phyloP scores from a whole-genome alignment of 1,140 invertebrate species.

The Lineus longissimus region DNA sequence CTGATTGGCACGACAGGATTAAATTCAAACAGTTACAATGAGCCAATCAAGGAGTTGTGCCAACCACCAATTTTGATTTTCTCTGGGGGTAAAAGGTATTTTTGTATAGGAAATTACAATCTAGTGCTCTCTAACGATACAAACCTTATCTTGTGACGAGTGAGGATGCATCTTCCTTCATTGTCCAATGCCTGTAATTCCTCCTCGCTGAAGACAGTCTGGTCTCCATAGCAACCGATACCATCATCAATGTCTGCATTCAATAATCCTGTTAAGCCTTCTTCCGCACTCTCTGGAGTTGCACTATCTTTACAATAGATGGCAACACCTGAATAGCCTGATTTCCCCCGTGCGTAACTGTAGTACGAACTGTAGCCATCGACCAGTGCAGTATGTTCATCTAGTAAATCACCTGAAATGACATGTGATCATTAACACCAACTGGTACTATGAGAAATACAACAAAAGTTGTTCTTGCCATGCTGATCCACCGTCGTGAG shows the following conservation, averaged over 20 bases:
- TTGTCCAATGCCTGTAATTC: conserved; percentile 52
- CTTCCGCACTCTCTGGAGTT: conserved; percentile 54
- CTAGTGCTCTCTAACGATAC: neutral
- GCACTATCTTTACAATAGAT: conserved; percentile 53
- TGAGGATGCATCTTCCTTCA: conserved; percentile 58
- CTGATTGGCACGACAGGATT: too few species aligned
- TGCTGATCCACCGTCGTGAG: neutral
- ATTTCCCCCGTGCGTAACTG: conserved; percentile 53
- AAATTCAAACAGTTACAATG: too few species aligned
- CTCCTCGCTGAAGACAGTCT: conserved; percentile 37
- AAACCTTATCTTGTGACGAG: conserved; percentile 54
- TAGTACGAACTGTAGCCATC: conserved; percentile 58
- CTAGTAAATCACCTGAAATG: conserved; percentile 53
- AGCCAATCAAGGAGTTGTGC: too few species aligned
- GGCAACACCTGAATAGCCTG: conserved; percentile 60
- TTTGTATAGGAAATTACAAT: too few species aligned
- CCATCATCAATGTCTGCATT: conserved; percentile 15
- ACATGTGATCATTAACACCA: too few species aligned
- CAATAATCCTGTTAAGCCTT: conserved; percentile 49
- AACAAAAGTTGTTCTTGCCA: neutral
- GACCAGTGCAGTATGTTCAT: conserved; percentile 53
- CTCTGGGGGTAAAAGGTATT: too few species aligned
- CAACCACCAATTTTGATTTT: too few species aligned
- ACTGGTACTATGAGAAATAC: neutral
- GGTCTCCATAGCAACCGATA: conserved; percentile 45